phyloP scores from a whole-genome alignment of 2,113 vertebrate species.

The Gallinago jamesoni region DNA sequence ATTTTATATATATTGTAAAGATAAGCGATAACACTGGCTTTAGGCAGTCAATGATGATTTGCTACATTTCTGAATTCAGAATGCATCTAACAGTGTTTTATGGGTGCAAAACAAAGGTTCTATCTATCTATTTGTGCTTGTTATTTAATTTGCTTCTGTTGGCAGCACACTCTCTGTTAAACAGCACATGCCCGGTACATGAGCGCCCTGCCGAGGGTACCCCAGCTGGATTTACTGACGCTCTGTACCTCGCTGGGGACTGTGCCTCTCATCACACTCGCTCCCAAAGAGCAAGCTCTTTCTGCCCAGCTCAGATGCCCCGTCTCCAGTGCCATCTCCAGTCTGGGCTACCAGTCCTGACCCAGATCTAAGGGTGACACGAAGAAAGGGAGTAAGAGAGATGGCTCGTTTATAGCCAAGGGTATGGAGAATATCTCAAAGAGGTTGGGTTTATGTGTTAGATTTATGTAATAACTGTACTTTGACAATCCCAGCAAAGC shows the following conservation, averaged over 20 bases:
- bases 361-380: not conserved
- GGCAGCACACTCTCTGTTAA: not conserved
- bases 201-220: not conserved
- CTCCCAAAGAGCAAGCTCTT: not conserved
- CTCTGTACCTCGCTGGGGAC: not conserved
- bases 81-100: not conserved
- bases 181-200: accelerated
- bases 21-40: not conserved
- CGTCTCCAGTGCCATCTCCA: not conserved
- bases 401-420: not conserved
- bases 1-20: not conserved
- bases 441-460: not conserved
- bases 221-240: not conserved
- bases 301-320: not conserved
- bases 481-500: not conserved
- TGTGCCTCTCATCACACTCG: not conserved
- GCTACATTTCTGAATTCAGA: not conserved
- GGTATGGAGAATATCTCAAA: not conserved
- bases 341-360: not conserved
- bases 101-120: not conserved
- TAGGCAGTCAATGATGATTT: not conserved
- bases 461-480: not conserved
- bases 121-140: not conserved
- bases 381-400: not conserved
- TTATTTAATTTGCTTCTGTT: not conserved